Evolutionary conservation across 2,113 vertebrate species (phyloP).

Genomic region (Campylomormyrus numenius): DNA sequence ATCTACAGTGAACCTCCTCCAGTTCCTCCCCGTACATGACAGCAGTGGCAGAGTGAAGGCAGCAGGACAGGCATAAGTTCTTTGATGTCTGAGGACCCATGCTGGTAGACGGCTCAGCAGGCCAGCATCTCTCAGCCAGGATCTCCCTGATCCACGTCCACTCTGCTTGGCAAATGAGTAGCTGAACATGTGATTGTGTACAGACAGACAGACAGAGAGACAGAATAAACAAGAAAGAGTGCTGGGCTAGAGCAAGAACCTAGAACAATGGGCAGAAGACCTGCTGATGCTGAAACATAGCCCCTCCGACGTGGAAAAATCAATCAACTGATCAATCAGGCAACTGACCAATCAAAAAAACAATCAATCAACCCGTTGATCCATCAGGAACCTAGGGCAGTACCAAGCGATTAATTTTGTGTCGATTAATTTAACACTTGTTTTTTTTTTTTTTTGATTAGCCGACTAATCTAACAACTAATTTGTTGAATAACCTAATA

Average conservation of each 20-base stretch:
- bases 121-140: not conserved
- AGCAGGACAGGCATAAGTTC: not conserved
- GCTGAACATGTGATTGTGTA: not conserved
- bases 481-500: not conserved
- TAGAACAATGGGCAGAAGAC: not conserved
- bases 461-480: not conserved
- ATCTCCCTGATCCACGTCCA: not conserved
- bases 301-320: not conserved
- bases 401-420: not conserved
- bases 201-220: not conserved
- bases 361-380: not conserved
- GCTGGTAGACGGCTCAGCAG: not conserved
- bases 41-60: not conserved
- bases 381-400: not conserved
- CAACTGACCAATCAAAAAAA: not conserved
- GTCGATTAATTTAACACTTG: not conserved
- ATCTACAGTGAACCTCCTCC: not conserved
- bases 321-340: not conserved
- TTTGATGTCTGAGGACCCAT: not conserved
- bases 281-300: not conserved
- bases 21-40: not conserved
- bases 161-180: not conserved
- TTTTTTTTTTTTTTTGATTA: not conserved
- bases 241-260: not conserved
- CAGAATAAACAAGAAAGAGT: not conserved